A percentile compares a stretch with the other conserved stretches of the same genome.
Evolutionary conservation across 2,797 vertebrate genomes (phyloP).

Genomic region (Myotis findleyi): DNA sequence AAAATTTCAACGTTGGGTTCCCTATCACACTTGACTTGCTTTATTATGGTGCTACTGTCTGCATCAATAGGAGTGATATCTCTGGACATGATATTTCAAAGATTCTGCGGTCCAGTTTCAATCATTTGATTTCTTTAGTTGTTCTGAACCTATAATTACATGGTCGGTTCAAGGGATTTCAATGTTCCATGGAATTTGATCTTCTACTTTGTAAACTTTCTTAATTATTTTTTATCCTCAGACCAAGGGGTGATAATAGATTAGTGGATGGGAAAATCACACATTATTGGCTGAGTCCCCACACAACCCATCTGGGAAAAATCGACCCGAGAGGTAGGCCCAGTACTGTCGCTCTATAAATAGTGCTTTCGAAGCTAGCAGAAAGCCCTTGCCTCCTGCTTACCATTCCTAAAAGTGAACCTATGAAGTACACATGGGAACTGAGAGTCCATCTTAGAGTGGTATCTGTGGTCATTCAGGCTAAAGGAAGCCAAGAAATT

Average conservation of each 20-base stretch:
- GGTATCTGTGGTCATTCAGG: background rate
- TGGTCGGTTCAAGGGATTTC: slow-evolving; percentile 1
- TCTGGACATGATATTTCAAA: slow-evolving; percentile 48
- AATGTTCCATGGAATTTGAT: background rate
- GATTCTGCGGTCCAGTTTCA: slow-evolving; percentile 6
- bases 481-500: background rate
- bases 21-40: background rate
- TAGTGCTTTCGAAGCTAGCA: background rate
- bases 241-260: background rate
- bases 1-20: background rate
- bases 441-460: background rate
- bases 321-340: background rate
- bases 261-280: background rate
- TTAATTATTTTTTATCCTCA: slow-evolving; percentile 43
- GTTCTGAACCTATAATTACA: slow-evolving; percentile 3
- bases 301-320: background rate
- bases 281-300: background rate
- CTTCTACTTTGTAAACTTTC: slow-evolving; percentile 43
- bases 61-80: background rate
- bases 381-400: background rate
- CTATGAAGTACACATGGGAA: background rate
- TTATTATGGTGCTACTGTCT: background rate
- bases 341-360: background rate
- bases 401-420: background rate
- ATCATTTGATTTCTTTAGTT: background rate